Percentiles rank a stretch among this genome's conserved stretches.
These are phyloP conservation scores for Onychostoma macrolepis DNA, from an alignment of 2,113 vertebrate genomes.

Conservation along the genomic window DNA sequence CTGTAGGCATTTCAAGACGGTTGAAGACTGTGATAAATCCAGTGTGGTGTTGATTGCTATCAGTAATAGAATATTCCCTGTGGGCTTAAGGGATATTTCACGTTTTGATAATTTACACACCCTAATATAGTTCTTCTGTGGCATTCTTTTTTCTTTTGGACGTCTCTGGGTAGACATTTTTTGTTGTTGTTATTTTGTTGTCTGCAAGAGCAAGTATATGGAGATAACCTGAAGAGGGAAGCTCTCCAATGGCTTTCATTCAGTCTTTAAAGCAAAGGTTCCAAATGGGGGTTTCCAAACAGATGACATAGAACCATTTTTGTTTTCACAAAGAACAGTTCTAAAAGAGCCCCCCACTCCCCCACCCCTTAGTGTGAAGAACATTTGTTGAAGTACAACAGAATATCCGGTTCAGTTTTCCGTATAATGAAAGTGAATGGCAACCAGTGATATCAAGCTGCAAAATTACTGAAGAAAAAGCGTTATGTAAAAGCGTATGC, in stretches of 20 bases:
- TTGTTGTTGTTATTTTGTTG: constrained; percentile 53
- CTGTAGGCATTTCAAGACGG: constrained; percentile 16
- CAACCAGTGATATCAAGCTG: neutral
- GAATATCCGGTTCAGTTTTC: neutral
- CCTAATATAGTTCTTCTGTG: neutral
- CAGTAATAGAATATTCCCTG: neutral
- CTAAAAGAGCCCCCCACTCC: too few relatives aligned
- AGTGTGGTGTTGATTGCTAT: constrained; percentile 15
- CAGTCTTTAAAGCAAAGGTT: neutral
- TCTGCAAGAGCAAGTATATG: constrained; percentile 50
- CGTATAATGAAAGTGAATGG: neutral
- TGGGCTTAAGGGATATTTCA: neutral
- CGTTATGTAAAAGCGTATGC: too few relatives aligned
- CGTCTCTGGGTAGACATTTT: constrained; percentile 54
- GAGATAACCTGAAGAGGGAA: constrained; percentile 2
- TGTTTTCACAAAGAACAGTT: too few relatives aligned
- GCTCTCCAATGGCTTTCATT: neutral
- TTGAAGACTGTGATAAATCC: constrained; percentile 10
- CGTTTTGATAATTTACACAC: neutral
- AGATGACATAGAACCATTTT: too few relatives aligned
- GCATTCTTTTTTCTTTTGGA: neutral
- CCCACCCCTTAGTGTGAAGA: too few relatives aligned
- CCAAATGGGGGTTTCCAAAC: too few relatives aligned
- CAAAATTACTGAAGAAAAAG: neutral
- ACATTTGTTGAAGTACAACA: too few relatives aligned